Evolutionary conservation across 2,888 invertebrate genomes (phyloP).

Genomic region (Leptopilina syphax): DNA sequence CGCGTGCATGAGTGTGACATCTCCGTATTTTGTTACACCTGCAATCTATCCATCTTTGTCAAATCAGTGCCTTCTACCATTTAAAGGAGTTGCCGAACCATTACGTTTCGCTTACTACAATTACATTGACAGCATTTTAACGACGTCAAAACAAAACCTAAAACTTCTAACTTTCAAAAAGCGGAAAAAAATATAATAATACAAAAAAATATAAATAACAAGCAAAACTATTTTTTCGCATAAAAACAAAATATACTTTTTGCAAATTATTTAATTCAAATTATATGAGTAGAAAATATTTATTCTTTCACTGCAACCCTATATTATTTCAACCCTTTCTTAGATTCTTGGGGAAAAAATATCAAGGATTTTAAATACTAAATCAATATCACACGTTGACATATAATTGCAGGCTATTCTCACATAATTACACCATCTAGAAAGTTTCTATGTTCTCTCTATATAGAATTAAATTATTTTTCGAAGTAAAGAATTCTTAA

Average conservation of each 20-base stretch:
- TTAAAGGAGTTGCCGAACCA: conserved; percentile 37
- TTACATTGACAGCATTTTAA: conserved; percentile 31
- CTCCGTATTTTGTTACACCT: conserved; percentile 40
- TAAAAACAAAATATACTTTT: neutral
- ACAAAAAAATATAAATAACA: neutral
- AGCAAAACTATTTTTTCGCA: neutral
- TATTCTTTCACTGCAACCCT: neutral
- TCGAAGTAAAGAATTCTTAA: neutral
- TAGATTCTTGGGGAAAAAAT: neutral
- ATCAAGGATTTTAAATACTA: conserved; percentile 11
- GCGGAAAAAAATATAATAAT: neutral
- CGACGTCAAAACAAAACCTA: neutral
- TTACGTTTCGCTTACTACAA: conserved; percentile 37
- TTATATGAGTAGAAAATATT: neutral
- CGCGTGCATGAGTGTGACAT: conserved; percentile 38
- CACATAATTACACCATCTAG: conserved; percentile 18
- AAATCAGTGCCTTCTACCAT: conserved; percentile 37
- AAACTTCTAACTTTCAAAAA: neutral
- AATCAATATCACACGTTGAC: conserved; percentile 29
- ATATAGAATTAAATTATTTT: conserved; percentile 2
- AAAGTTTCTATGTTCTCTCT: neutral
- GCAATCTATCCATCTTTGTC: conserved; percentile 38
- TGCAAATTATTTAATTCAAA: neutral
- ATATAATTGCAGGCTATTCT: conserved; percentile 14
- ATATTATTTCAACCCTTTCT: conserved; percentile 13